Base-by-base conservation (phyloP, 2,113 vertebrate genomes). In the Dasyornis broadbenti region DNA sequence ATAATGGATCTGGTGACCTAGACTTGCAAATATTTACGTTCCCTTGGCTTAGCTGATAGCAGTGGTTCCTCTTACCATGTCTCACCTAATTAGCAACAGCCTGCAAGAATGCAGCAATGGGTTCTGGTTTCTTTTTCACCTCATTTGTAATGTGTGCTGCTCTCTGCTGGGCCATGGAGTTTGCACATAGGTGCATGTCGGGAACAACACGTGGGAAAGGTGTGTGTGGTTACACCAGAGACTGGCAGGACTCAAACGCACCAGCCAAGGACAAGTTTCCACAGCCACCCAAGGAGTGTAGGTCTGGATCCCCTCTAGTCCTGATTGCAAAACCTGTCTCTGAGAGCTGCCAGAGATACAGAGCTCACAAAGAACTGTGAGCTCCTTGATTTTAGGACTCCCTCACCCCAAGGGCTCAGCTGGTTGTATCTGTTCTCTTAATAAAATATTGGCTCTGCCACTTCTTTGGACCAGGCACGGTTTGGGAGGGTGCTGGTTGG, bases 1-100 rank as follows among this genome's bases (percentile, higher is more conserved):
- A 97, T 97, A 97, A 96, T 90, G 88, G 88, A 88, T 93, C 83
- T 90, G 88, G 81, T 94, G 93, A 96, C 91, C 87, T 86, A 90
- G 90, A 85, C 95, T 92, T 95, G 87, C 82, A 97, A 97, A 97
- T 97, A 97, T 97, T 97, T 97, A 97, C 95, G 93, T 97, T 97
- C 59, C 75, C 65, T 66, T 66, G 90, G 88, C 83, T 95, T 84
- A 89, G 54, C 95, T 96, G 97, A 97, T 97, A 97, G 94, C 78
- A 73, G 90, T 72, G 91, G 81, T 66, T 95, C 63, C 2, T 93
- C 93, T 96, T 91, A 90, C 75, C 78, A 26, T 1, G 91, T 97
- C 92, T 94, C 96, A 97, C 96, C 96, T 97, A 96, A 97, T 97
- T 97, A 97, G 84, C 94, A 86, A 88, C 14, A 4, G 77, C 90